Conservation (phyloP, 35 echinoderm and acorn worm species). For the Hemicentrotus pulcherrimus region DNA sequence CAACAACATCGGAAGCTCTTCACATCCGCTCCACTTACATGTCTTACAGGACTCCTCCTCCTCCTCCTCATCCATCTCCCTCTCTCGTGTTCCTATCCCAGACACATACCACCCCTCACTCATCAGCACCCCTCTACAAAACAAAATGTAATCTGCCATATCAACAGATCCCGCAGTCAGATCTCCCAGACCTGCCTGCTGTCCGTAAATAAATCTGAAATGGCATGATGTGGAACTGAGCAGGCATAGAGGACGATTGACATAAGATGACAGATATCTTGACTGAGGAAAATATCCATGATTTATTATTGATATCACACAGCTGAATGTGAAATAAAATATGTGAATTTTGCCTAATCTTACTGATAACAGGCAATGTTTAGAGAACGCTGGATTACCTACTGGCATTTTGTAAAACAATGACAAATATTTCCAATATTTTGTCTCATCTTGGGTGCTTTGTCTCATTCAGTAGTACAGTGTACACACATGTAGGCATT, state of each 20-base stretch:
- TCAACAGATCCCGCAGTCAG: background rate
- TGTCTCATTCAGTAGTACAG: too few species aligned
- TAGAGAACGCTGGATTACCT: background rate
- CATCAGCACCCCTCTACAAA: background rate
- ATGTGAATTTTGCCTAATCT: background rate
- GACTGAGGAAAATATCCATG: background rate
- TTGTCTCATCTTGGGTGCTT: too few species aligned
- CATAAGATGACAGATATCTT: background rate
- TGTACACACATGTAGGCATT: too few species aligned
- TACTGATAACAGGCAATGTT: background rate
- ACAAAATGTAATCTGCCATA: constrained; percentile 3
- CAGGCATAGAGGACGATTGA: background rate
- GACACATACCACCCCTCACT: background rate
- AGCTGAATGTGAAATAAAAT: background rate
- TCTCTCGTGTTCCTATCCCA: background rate
- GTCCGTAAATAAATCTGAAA: background rate
- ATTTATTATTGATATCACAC: background rate
- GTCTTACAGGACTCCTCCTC: background rate
- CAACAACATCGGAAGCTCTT: background rate
- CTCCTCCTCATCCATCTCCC: background rate
- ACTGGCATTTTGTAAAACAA: too few species aligned
- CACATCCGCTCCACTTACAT: background rate
- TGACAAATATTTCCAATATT: too few species aligned
- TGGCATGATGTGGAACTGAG: background rate
- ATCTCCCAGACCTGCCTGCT: background rate